Evolutionary conservation across 2,797 vertebrate genomes (phyloP), one percentile per base, ranked within the genome.

Genomic region (Danio tinwini): DNA sequence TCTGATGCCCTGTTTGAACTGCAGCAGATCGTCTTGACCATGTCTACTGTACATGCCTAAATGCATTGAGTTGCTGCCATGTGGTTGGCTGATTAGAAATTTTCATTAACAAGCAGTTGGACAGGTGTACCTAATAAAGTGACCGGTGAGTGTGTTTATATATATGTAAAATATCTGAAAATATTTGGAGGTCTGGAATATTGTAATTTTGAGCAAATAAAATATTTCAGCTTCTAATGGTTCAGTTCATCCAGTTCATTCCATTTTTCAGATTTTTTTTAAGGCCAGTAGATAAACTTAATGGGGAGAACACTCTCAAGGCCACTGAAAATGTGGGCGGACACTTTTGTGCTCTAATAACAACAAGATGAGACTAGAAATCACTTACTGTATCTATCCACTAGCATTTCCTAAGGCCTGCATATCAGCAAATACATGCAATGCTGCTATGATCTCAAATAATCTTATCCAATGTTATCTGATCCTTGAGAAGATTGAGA

Each of bases 371-470:
- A 45, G 53, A 21, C 19, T 13, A 73, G 40, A 73, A 59, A 59
- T 59, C 3, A 4, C 61, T 29, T 29, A 29, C 29, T 21, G 52
- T 56, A 19, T 44, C 11, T 44, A 44, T 14, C 37, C 0, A 9
- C n/a, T 13, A 16, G 55, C 6, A 19, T 39, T 63, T 64, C 47
- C 45, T 16, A 14, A 53, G 3, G 8, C 59, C 56, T 58, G 45
- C 55, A n/a, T 29, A 0, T 12, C 37, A 53, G 9, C 10, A 75
- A 53, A 64, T 7, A 45, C 39, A 16, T 64, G 49, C 49, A 13
- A 62, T 74, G 45, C 21, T 61, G 6, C 3, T 75, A 8, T 63
- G n/a, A 74, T 74, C 45, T 62, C 29, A 17, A 42, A 12, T 21
- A 63, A 63, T 53, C 73, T 7, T 49, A 21, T 76, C 39, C 7